These are phyloP conservation scores for Eulemur albifrons DNA, from an alignment of 2,797 vertebrate genomes.

Conservation along the genomic window DNA sequence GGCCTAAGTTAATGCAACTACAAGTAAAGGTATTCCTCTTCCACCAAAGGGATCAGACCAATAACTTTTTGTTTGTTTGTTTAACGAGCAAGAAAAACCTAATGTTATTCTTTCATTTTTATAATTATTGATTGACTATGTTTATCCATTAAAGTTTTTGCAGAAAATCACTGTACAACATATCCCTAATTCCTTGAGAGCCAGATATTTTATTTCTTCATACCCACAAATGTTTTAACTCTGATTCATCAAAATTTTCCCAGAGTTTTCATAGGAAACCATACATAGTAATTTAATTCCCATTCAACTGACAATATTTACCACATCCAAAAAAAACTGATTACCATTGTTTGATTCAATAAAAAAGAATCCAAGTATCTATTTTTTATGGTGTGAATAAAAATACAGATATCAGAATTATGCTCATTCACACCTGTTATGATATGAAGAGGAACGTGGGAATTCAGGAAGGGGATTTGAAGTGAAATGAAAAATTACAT, in stretches of 20 bases:
- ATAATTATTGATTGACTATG: background rate
- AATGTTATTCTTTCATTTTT: background rate
- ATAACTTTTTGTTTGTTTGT: background rate
- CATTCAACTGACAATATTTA: background rate
- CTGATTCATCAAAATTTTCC: background rate
- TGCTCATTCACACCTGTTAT: background rate
- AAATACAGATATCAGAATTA: constrained; percentile 14
- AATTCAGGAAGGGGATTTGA: background rate
- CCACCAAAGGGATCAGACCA: background rate
- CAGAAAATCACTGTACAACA: background rate
- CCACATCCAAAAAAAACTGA: background rate
- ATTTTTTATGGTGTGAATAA: background rate
- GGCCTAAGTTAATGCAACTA: background rate
- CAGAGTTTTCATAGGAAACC: background rate
- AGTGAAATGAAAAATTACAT: background rate
- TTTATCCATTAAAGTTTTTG: background rate
- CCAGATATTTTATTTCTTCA: background rate
- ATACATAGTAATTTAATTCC: background rate
- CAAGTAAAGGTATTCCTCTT: background rate
- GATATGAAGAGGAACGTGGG: background rate
- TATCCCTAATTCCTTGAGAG: background rate
- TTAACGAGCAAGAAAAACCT: background rate
- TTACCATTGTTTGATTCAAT: background rate
- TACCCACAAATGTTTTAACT: background rate
- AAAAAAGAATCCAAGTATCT: background rate